These are phyloP conservation scores for Drosophila yooni DNA, from an alignment of 2,888 invertebrate genomes.

Conservation along the genomic window DNA sequence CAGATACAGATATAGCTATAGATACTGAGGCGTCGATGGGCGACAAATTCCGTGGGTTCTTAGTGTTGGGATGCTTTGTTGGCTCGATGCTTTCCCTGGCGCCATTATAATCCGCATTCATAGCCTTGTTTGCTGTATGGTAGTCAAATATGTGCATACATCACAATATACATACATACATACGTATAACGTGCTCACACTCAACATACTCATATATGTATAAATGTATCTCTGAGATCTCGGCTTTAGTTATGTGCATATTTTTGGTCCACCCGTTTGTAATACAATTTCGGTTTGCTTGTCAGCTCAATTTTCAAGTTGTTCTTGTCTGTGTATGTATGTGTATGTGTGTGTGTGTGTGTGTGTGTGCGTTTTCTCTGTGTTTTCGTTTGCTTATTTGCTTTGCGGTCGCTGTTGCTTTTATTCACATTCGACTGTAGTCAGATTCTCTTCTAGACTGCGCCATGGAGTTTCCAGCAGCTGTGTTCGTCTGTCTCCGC, in stretches of 20 bases:
- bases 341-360: slow-evolving; percentile 19
- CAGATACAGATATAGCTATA: slow-evolving; percentile 22
- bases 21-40: slow-evolving; percentile 35
- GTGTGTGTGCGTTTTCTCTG: slow-evolving; percentile 22
- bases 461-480: slow-evolving; percentile 52
- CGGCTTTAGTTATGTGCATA: slow-evolving; percentile 78
- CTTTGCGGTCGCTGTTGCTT: slow-evolving; percentile 51
- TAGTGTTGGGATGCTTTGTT: slow-evolving; percentile 9
- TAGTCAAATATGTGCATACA: slow-evolving; percentile 49
- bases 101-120: slow-evolving; percentile 74
- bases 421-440: slow-evolving; percentile 57
- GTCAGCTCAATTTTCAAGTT: slow-evolving; percentile 82
- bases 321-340: slow-evolving; percentile 29
- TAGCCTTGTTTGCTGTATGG: slow-evolving; percentile 41
- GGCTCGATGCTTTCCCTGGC: slow-evolving; percentile 18
- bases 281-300: slow-evolving; percentile 77
- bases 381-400: slow-evolving; percentile 55
- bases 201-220: slow-evolving; percentile 7
- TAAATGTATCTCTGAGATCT: slow-evolving; percentile 44
- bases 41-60: slow-evolving; percentile 46
- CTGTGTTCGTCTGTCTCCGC: slow-evolving; percentile 25
- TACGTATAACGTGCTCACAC: slow-evolving; percentile 19
- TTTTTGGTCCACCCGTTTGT: slow-evolving; percentile 60
- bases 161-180: slow-evolving; percentile 16
- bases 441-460: slow-evolving; percentile 57